Evolutionary conservation across 2,797 vertebrate genomes (phyloP).

Genomic region (Pipistrellus pygmaeus): DNA sequence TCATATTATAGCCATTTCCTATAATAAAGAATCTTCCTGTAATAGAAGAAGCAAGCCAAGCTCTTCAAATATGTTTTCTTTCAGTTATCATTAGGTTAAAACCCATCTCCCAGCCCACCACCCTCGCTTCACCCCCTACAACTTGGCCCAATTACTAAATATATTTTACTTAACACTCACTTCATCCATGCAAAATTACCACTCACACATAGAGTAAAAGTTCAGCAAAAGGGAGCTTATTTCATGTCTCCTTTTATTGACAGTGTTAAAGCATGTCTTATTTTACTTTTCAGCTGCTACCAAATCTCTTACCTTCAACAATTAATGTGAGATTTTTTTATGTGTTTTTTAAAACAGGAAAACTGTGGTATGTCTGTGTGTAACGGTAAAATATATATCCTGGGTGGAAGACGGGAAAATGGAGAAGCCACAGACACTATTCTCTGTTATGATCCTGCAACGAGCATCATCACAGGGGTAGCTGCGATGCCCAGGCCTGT

Average conservation of each 20-base stretch:
- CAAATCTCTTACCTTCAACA: slow-evolving; percentile 57
- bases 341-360: slow-evolving; percentile 91
- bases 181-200: not conserved
- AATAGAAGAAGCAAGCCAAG: slow-evolving; percentile 4
- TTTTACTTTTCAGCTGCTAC: slow-evolving; percentile 62
- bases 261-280: slow-evolving; percentile 15
- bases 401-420: slow-evolving; percentile 96
- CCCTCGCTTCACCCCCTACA: not conserved
- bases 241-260: not conserved
- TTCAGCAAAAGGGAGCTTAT: not conserved
- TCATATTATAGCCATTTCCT: slow-evolving; percentile 2
- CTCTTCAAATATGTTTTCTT: slow-evolving; percentile 38
- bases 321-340: not conserved
- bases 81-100: slow-evolving; percentile 1
- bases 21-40: not conserved
- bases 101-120: not conserved
- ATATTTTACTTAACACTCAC: not conserved
- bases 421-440: slow-evolving; percentile 97
- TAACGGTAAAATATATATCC: slow-evolving; percentile 98
- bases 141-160: slow-evolving; percentile 3
- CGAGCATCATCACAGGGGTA: slow-evolving; percentile 96
- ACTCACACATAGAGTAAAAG: not conserved
- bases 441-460: slow-evolving; percentile 96
- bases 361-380: slow-evolving; percentile 99
- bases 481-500: slow-evolving; percentile 97